Evolutionary conservation across 2,113 vertebrate species (phyloP), one percentile per base, ranked within the genome.

Genomic region (Rhea americana): DNA sequence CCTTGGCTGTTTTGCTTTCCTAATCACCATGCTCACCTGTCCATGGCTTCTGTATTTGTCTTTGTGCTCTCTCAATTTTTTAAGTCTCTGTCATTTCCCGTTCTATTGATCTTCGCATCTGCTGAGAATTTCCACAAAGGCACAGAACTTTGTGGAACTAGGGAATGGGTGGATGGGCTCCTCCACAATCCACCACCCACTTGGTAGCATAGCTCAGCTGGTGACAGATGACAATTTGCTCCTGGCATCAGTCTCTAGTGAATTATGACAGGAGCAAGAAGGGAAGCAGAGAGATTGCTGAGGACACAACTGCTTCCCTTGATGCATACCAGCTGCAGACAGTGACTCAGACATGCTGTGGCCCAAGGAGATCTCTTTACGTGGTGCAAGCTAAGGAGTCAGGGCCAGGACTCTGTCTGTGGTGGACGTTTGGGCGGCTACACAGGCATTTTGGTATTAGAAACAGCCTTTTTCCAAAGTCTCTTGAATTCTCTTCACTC

Each of bases 351-450:
- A 81, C 37, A 73, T 11, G 10, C 22, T 15, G 14, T 13, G 32
- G 41, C 13, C 45, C 45, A 4, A 0, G n/a, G 55, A 37, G n/a
- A 1, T 70, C 24, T 56, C 39, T 47, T 74, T 41, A 22, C 5
- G 1, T 0, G 1, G n/a, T 28, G 20, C 0, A 3, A 56, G 20
- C 12, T 1, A 0, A 55, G 55, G 50, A 78, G 14, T 16, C 22
- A 79, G 30, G 50, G 28, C 20, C 19, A 1, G 0, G 24, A 14
- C 11, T 55, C 55, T 82, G 48, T 51, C 45, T 70, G 24, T 8
- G 0, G 1, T 20, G 24, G 26, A 50, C 12, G 39, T 85, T 3
- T 3, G 61, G 87, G 58, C 21, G 53, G 20, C 1, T 2, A 13
- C 30, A 41, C 9, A 6, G 37, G 11, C 37, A 15, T 50, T 37